These are phyloP conservation scores for Dryadula phaetusa DNA, from an alignment of 2,888 invertebrate genomes.

Conservation along the genomic window DNA sequence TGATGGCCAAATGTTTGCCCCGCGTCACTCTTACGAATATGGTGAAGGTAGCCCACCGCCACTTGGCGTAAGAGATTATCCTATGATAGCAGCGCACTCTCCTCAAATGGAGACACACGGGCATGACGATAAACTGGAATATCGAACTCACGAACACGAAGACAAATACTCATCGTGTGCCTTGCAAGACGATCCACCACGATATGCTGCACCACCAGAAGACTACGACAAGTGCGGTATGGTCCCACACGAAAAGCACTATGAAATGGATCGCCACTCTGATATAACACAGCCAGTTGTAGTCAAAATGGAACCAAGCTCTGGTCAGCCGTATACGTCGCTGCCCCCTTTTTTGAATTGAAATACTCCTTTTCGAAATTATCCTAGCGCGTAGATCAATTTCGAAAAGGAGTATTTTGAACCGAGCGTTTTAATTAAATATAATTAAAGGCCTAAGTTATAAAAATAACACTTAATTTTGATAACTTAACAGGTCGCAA, in stretches of 20 bases:
- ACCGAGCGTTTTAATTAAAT: constrained; percentile 14
- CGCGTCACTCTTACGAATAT: constrained; percentile 85
- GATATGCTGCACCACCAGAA: constrained; percentile 83
- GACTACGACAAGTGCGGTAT: constrained; percentile 86
- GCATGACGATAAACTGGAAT: constrained; percentile 79
- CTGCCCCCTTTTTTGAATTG: constrained; percentile 92
- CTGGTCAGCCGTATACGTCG: constrained; percentile 86
- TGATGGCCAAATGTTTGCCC: constrained; percentile 89
- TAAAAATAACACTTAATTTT: constrained; percentile 34
- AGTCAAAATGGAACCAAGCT: constrained; percentile 85
- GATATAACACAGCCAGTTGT: constrained; percentile 76
- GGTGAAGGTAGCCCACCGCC: constrained; percentile 87
- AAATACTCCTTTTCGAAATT: constrained; percentile 85
- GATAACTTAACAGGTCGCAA: constrained; percentile 25
- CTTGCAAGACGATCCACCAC: constrained; percentile 78
- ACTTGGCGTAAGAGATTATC: constrained; percentile 86
- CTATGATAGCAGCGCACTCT: constrained; percentile 86
- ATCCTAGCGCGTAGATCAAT: constrained; percentile 70
- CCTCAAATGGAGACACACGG: constrained; percentile 83
- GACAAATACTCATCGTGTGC: constrained; percentile 79
- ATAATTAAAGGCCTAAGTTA: constrained; percentile 23
- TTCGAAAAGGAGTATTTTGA: constrained; percentile 81
- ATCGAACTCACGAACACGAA: constrained; percentile 74
- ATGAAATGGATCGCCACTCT: constrained; percentile 74
- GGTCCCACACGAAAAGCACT: constrained; percentile 76